Evolutionary conservation across 1,140 invertebrate species (phyloP), one percentile per base, ranked within the genome.

Genomic region (Pristionchus pacificus): DNA sequence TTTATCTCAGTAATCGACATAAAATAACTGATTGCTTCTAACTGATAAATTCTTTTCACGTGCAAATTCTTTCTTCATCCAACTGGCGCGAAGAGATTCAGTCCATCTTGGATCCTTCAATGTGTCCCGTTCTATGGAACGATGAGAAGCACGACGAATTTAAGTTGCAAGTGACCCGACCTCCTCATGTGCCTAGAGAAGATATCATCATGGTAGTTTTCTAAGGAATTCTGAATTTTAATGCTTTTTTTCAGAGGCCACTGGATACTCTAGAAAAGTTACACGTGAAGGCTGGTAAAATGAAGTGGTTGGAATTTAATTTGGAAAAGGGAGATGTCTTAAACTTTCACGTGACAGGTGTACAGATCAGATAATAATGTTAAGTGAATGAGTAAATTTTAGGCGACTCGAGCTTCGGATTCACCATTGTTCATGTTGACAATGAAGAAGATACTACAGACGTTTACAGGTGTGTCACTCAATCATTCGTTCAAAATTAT

Each of bases 71-170:
- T 2, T 61, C 31, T 63, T 62, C 76, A n/a, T 60, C 68, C 14
- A 66, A 77, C 33, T 78, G 77, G 77, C 59, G 75, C 25, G 32
- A 78, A 30, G 75, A 79, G 32, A 78, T 78, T 58, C 70, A 78
- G 10, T 62, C 79, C 15, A 74, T 70, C 70, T 27, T 70, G 3
- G 60, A 38, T 28, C 2, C 66, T 0, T 65, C 72, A 25, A 49
- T 38, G 15, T 62, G 79, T 38, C 77, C 78, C 1, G 32, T 59
- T 27, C 65, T 75, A 33, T 78, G 77, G 77, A 78, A 78, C 28
- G 29, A 15, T 49, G 38, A 49, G 6, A 49, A 49, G 6, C 6
- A 10, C 38, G 19, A 49, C 19, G 38, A 6, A 49, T 49, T 49
- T 19, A 49, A 49, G 19, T 6, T 10, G 6, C 38, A 10, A 6